Percentiles rank a stretch among this genome's conserved stretches.
Evolutionary conservation across 2,888 invertebrate species (phyloP).

Genomic region (Drosophila longiperda): DNA sequence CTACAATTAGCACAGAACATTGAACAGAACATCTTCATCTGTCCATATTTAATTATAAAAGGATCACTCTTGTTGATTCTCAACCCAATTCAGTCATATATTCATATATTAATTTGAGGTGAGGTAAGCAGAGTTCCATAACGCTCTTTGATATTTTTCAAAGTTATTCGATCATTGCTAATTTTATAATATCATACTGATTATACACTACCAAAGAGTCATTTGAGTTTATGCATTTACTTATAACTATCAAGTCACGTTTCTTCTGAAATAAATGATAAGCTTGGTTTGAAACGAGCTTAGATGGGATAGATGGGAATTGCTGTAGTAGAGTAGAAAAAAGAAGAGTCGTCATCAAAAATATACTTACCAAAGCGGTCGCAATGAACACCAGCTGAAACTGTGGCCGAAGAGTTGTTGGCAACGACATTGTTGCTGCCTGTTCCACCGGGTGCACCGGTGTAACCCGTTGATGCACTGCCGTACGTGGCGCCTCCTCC

Average conservation of each 20-base stretch:
- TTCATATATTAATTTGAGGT: neutral
- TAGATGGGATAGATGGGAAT: neutral
- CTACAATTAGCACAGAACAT: constrained; percentile 12
- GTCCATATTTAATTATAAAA: neutral
- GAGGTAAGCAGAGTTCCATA: neutral
- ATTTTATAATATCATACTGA: neutral
- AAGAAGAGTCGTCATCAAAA: neutral
- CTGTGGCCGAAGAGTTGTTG: constrained; percentile 18
- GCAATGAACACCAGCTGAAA: constrained; percentile 38
- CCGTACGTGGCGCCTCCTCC: constrained; percentile 23
- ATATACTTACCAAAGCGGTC: constrained; percentile 59
- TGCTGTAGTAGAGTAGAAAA: neutral
- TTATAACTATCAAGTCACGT: neutral
- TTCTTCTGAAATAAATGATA: neutral
- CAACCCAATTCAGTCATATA: neutral
- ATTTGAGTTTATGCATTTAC: neutral
- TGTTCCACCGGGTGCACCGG: constrained; percentile 35
- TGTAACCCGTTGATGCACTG: constrained; percentile 29
- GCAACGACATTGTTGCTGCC: constrained; percentile 29
- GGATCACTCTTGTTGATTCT: neutral
- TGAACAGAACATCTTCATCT: constrained; percentile 33
- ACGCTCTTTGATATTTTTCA: neutral
- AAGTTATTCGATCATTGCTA: neutral
- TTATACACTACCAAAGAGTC: neutral
- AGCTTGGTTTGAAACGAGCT: neutral